phyloP scores from a whole-genome alignment of 2,113 vertebrate genomes.

The Lagopus muta region DNA sequence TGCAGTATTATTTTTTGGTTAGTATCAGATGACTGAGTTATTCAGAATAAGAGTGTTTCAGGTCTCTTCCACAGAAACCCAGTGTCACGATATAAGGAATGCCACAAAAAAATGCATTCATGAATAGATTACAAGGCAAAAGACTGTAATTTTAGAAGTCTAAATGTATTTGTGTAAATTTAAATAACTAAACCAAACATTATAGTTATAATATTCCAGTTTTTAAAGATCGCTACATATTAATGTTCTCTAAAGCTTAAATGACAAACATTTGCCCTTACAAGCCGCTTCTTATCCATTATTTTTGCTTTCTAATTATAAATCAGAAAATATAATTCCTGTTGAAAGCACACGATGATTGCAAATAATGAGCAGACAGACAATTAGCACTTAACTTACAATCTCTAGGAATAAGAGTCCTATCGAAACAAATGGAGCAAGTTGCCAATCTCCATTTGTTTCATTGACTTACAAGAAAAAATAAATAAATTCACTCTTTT shows the following conservation, averaged over 20 bases:
- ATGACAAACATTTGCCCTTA: neutral
- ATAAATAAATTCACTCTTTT: neutral
- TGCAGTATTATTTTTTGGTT: fast-evolving
- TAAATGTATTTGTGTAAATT: neutral
- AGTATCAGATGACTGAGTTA: neutral
- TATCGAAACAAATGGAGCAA: neutral
- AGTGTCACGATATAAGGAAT: neutral
- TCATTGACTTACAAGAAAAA: neutral
- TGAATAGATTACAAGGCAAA: neutral
- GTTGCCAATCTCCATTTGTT: neutral
- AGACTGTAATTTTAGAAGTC: neutral
- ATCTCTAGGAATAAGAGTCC: neutral
- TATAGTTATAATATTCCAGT: neutral
- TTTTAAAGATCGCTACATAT: neutral
- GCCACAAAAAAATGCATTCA: neutral
- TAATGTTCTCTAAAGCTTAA: neutral
- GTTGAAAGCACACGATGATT: neutral
- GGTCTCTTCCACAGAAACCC: neutral
- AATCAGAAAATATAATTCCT: neutral
- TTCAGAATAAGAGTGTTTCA: neutral
- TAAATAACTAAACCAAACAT: neutral
- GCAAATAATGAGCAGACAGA: neutral
- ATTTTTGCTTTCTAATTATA: neutral
- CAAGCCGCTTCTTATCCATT: neutral
- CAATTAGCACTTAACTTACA: neutral